phyloP scores from a whole-genome alignment of 2,888 invertebrate species.

The Tetanocera ferruginea region DNA sequence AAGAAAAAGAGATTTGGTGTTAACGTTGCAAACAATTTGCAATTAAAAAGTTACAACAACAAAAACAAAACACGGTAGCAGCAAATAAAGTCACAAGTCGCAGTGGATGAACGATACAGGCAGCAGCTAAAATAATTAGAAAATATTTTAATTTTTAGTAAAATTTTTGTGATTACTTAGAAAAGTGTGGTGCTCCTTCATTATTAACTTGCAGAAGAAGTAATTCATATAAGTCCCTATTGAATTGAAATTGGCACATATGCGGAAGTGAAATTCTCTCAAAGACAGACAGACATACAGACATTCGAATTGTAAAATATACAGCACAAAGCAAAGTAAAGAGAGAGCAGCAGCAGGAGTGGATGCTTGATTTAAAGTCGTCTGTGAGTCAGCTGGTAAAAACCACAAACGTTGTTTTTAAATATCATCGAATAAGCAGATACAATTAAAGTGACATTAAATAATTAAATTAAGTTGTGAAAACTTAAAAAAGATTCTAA shows the following conservation, averaged over 20 bases:
- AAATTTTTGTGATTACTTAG: no score
- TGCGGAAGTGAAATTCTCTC: slow-evolving; percentile 63
- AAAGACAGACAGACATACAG: slow-evolving; percentile 26
- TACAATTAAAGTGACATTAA: neutral
- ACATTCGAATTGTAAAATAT: slow-evolving; percentile 21
- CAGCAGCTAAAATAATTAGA: no score
- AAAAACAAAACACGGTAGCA: neutral
- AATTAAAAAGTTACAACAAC: neutral
- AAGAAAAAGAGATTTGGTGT: slow-evolving; percentile 60
- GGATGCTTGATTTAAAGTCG: slow-evolving; percentile 43
- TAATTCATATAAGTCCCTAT: no score
- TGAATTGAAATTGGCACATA: slow-evolving; percentile 36
- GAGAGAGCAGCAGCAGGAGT: slow-evolving; percentile 44
- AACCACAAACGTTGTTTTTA: slow-evolving; percentile 35
- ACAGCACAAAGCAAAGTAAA: slow-evolving; percentile 41
- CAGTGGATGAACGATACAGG: no score
- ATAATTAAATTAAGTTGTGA: neutral
- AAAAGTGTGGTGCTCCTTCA: no score
- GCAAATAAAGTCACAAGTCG: neutral
- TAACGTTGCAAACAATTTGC: neutral
- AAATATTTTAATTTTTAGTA: no score
- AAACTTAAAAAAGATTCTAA: neutral
- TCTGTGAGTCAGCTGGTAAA: slow-evolving; percentile 43
- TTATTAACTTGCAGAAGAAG: no score
- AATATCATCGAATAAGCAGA: slow-evolving; percentile 27